Evolutionary conservation across 2,113 vertebrate species (phyloP).

Genomic region (Pitta sordida): DNA sequence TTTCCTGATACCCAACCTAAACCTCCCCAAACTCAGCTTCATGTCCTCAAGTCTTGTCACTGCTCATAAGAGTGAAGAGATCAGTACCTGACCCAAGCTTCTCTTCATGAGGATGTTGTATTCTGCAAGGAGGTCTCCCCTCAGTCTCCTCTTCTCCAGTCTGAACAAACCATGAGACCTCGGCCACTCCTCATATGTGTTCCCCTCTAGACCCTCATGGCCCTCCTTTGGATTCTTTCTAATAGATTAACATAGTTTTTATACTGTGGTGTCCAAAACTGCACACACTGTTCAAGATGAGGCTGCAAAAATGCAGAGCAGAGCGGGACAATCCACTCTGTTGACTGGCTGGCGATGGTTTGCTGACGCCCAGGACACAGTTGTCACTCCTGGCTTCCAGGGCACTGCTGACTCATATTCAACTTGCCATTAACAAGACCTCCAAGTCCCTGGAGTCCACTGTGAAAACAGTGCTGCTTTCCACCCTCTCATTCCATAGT

Average conservation of each 20-base stretch:
- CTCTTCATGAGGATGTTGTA: neutral
- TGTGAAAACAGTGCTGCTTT: accelerated
- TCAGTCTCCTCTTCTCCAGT: neutral
- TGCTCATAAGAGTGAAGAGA: neutral
- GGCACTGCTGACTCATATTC: neutral
- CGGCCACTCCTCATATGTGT: neutral
- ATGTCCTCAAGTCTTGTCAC: neutral
- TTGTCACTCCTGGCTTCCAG: neutral
- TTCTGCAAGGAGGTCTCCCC: neutral
- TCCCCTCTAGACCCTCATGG: neutral
- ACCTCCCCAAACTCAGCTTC: neutral
- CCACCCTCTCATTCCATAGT: neutral
- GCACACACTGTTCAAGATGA: neutral
- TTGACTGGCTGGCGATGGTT: accelerated
- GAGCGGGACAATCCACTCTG: neutral
- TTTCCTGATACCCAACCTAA: accelerated
- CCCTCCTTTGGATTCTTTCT: accelerated
- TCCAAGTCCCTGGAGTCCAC: neutral
- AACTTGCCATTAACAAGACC: accelerated
- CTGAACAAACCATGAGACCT: neutral
- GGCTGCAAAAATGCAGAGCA: accelerated
- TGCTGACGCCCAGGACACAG: neutral
- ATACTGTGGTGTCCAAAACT: accelerated
- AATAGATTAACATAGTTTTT: neutral
- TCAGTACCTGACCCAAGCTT: accelerated